phyloP scores from a whole-genome alignment of 2,113 vertebrate species.

The Ariopsis seemanni region DNA sequence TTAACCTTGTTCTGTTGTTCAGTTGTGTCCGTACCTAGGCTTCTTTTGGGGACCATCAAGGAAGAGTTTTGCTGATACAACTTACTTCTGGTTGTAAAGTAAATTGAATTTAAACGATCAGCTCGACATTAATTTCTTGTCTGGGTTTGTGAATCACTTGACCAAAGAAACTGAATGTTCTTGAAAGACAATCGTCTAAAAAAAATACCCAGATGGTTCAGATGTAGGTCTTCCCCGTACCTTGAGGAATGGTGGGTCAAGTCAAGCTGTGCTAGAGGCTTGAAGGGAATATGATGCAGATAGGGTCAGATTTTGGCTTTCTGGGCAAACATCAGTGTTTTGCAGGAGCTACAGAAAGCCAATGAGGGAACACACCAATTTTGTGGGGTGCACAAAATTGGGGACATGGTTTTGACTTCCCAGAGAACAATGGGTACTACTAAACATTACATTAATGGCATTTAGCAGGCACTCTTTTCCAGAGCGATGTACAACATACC shows the following conservation, averaged over 20 bases:
- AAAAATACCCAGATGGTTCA: not conserved
- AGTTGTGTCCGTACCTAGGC: not conserved
- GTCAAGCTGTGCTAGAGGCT: not conserved
- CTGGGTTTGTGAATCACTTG: not conserved
- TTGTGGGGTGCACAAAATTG: not conserved
- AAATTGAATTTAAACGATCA: not conserved
- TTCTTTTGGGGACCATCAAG: slow-evolving; percentile 3
- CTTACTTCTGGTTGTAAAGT: not conserved
- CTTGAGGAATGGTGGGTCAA: too few relatives aligned
- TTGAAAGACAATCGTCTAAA: not conserved
- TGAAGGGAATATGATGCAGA: not conserved
- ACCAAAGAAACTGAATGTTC: not conserved
- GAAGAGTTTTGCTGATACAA: not conserved
- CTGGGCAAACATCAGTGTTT: not conserved
- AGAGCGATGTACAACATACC: too few relatives aligned
- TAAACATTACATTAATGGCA: not conserved
- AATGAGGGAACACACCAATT: not conserved
- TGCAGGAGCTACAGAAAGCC: not conserved
- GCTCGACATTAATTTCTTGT: not conserved
- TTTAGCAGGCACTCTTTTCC: too few relatives aligned
- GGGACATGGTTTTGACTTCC: not conserved
- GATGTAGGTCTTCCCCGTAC: not conserved
- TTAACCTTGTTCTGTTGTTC: slow-evolving; percentile 16
- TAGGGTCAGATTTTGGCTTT: not conserved
- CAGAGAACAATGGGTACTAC: not conserved